phyloP scores from a whole-genome alignment of 2,888 invertebrate species.

The Heliconius aoede region DNA sequence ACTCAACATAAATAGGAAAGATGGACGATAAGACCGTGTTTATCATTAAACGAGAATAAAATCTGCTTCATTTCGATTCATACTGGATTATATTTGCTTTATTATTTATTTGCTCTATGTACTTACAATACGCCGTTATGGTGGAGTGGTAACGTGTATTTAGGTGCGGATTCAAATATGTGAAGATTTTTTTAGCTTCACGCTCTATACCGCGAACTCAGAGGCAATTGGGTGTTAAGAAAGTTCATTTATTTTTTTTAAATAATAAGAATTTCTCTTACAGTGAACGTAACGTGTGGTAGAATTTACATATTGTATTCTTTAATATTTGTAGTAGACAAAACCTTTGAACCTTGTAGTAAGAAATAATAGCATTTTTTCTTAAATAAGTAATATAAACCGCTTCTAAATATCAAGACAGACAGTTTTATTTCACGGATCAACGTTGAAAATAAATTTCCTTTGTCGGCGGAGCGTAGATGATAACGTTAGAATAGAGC shows the following conservation, averaged over 20 bases:
- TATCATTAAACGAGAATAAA: constrained; percentile 25
- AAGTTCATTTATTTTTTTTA: no score
- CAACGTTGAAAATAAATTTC: constrained; percentile 42
- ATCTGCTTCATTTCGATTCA: constrained; percentile 31
- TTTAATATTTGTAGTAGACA: no score
- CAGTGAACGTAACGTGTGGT: no score
- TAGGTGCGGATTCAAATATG: background rate
- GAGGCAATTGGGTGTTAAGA: no score
- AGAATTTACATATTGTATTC: no score
- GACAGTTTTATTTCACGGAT: constrained; percentile 45
- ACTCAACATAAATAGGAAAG: constrained; percentile 19
- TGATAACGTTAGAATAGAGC: constrained; percentile 38
- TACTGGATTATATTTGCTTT: constrained; percentile 22
- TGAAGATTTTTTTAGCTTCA: background rate
- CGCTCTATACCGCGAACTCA: background rate
- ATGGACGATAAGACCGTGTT: constrained; percentile 28
- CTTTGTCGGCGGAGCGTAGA: constrained; percentile 45
- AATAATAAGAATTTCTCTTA: no score
- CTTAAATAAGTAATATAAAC: background rate
- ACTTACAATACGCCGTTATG: background rate
- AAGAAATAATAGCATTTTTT: no score
- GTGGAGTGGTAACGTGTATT: background rate
- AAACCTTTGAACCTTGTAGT: no score
- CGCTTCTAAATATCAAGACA: background rate
- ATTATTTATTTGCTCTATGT: constrained; percentile 13